Conservation (phyloP, 2,797 vertebrate genomes). For the Denticeps clupeoides region DNA sequence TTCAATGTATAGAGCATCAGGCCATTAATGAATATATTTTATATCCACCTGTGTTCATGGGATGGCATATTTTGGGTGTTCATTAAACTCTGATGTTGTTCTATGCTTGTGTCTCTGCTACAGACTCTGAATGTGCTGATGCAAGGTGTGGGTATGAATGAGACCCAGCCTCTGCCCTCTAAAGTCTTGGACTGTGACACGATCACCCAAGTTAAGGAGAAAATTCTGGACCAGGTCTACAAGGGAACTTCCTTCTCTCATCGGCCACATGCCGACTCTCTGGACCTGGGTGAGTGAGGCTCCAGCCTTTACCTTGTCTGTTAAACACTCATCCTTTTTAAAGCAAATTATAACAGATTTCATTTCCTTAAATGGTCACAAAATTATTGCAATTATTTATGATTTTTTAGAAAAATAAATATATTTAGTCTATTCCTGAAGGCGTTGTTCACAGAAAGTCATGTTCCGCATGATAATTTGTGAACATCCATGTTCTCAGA, state of each 20-base stretch:
- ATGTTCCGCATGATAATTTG: too few species aligned
- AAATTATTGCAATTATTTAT: too few species aligned
- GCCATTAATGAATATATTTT: too few species aligned
- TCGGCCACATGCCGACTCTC: conserved; percentile 75
- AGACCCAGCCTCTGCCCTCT: conserved; percentile 71
- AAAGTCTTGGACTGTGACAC: conserved; percentile 92
- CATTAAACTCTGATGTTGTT: background rate
- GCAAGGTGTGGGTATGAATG: conserved; percentile 62
- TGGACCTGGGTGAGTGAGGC: conserved; percentile 78
- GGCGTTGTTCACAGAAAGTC: too few species aligned
- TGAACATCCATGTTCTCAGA: too few species aligned
- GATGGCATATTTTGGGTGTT: too few species aligned
- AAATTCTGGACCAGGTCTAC: conserved; percentile 89
- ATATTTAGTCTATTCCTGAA: too few species aligned
- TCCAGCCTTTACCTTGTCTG: background rate
- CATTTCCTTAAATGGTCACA: too few species aligned
- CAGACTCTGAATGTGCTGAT: conserved; percentile 83
- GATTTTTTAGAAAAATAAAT: too few species aligned
- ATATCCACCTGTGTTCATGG: too few species aligned
- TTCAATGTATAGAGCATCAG: too few species aligned
- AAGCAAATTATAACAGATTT: too few species aligned
- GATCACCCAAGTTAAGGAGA: conserved; percentile 95
- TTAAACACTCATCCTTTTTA: background rate
- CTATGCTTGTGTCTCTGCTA: conserved; percentile 12
- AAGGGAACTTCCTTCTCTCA: conserved; percentile 84